Conservation (phyloP, 2,888 invertebrate species). For the Calliopum simillimum region DNA sequence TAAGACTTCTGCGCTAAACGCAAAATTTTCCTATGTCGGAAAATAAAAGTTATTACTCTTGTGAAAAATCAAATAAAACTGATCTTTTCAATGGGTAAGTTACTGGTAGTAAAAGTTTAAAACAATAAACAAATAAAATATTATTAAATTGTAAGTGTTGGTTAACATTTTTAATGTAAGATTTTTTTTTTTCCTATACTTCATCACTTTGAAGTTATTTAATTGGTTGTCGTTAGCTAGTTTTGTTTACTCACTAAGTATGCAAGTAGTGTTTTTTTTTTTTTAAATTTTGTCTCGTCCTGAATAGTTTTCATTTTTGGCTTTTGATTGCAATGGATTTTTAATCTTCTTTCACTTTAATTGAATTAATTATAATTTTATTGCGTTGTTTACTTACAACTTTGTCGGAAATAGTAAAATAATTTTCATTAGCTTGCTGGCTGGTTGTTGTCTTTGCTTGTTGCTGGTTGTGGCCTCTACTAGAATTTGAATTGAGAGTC, state of each 20-base stretch:
- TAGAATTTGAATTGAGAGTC: neutral
- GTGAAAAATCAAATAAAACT: no score
- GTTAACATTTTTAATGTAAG: no score
- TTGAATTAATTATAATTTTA: slow-evolving; percentile 28
- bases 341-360: slow-evolving; percentile 31
- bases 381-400: slow-evolving; percentile 20
- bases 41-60: no score
- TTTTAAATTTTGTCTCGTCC: neutral
- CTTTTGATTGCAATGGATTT: slow-evolving; percentile 29
- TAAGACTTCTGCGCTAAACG: no score
- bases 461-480: neutral
- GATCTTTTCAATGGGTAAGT: no score
- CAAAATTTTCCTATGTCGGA: no score
- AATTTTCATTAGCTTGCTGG: neutral
- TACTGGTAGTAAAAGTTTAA: no score
- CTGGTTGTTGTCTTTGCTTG: slow-evolving; percentile 2
- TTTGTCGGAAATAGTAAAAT: slow-evolving; percentile 2
- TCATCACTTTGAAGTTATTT: neutral
- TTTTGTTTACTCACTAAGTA: slow-evolving; percentile 23
- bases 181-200: no score
- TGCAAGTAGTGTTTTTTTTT: no score
- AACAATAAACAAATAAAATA: no score
- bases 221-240: slow-evolving; percentile 9
- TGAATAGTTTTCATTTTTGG: slow-evolving; percentile 1
- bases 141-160: no score